Evolutionary conservation across 2,113 vertebrate species (phyloP).

Genomic region (Hemibagrus wyckioides): DNA sequence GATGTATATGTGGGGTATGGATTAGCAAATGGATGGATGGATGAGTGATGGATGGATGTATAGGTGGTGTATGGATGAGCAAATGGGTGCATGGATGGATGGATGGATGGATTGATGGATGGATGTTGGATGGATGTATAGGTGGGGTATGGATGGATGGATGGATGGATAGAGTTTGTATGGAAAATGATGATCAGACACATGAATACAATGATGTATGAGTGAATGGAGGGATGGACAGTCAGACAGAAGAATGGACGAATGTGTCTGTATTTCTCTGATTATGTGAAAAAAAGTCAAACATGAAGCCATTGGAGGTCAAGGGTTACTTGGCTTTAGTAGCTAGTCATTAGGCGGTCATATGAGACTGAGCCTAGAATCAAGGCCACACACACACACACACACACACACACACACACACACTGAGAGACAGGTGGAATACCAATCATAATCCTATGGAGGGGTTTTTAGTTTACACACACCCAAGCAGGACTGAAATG

Average conservation of each 20-base stretch:
- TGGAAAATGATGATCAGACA: not conserved
- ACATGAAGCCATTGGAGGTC: slow-evolving; percentile 13
- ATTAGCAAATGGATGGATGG: not conserved
- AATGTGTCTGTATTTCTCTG: not conserved
- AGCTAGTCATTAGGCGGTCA: slow-evolving; percentile 28
- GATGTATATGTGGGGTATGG: too few species aligned
- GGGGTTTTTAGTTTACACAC: slow-evolving; percentile 53
- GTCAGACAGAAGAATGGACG: not conserved
- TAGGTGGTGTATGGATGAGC: not conserved
- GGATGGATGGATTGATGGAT: not conserved
- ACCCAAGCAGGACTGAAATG: slow-evolving; percentile 60
- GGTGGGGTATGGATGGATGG: not conserved
- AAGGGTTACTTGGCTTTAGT: slow-evolving; percentile 36
- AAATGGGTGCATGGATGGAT: not conserved
- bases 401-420: not conserved
- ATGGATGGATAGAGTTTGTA: too few species aligned
- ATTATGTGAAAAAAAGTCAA: slow-evolving; percentile 8
- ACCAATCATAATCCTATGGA: slow-evolving; percentile 43
- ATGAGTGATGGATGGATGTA: not conserved
- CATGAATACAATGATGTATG: not conserved
- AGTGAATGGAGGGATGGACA: not conserved
- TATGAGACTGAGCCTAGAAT: not conserved
- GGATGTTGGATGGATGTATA: not conserved
- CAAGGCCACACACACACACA: not conserved
- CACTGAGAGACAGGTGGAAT: slow-evolving; percentile 53